Evolutionary conservation across 2,888 invertebrate genomes (phyloP).

Genomic region (Tricholauxania praeusta): DNA sequence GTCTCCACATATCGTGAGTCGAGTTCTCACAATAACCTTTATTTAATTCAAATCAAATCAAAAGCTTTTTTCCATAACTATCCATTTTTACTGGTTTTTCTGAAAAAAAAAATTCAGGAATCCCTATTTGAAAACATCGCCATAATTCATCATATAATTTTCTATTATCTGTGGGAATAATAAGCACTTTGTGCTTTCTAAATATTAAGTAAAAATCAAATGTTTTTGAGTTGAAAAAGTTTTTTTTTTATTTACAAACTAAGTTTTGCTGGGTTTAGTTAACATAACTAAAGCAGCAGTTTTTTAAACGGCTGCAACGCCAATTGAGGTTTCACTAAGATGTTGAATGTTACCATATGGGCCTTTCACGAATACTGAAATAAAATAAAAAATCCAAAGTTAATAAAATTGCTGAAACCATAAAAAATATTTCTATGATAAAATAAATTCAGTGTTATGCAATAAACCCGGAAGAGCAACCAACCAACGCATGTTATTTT

Average conservation of each 20-base stretch:
- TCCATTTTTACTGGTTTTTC: too few relatives aligned
- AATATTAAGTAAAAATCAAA: neutral
- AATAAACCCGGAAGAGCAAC: too few relatives aligned
- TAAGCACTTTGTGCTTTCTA: neutral
- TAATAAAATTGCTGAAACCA: conserved; percentile 23
- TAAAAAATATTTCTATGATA: neutral
- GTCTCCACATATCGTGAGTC: too few relatives aligned
- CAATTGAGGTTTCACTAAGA: conserved; percentile 54
- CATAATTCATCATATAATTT: too few relatives aligned
- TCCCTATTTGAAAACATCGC: too few relatives aligned
- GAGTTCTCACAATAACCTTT: too few relatives aligned
- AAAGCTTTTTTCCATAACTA: too few relatives aligned
- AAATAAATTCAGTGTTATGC: too few relatives aligned
- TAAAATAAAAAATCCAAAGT: conserved; percentile 9
- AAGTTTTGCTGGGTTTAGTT: conserved; percentile 30
- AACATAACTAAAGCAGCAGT: conserved; percentile 15
- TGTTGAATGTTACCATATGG: conserved; percentile 51
- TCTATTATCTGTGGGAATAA: too few relatives aligned
- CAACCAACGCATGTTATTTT: too few relatives aligned
- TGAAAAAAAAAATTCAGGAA: too few relatives aligned
- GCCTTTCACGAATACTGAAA: conserved; percentile 57
- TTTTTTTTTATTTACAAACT: conserved; percentile 33
- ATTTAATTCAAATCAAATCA: too few relatives aligned
- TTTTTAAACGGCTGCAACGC: conserved; percentile 54
- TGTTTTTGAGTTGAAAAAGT: conserved; percentile 29